Evolutionary conservation across 2,888 invertebrate genomes (phyloP).

Genomic region (Polydrusus pterygomalis): DNA sequence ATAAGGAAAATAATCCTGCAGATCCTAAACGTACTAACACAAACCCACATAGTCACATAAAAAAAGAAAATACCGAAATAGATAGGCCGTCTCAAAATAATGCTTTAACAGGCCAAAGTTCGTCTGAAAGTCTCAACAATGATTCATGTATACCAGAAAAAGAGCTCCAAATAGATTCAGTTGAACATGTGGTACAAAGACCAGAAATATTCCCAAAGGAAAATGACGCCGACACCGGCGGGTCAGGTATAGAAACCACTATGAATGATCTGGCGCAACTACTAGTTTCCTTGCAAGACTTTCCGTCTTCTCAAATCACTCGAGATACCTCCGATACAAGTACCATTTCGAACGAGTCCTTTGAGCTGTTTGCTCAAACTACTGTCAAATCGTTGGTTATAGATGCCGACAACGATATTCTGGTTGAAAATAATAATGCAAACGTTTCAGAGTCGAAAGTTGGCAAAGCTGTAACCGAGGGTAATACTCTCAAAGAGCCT

Average conservation of each 20-base stretch:
- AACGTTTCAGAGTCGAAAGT: not conserved
- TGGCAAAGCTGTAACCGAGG: not conserved
- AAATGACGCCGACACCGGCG: no score
- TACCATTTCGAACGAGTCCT: conserved; percentile 21
- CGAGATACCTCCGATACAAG: not conserved
- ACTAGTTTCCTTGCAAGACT: not conserved
- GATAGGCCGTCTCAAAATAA: no score
- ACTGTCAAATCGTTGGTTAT: not conserved
- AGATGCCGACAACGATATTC: not conserved
- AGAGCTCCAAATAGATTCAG: no score
- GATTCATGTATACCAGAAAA: no score
- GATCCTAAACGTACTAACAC: no score
- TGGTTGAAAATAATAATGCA: not conserved
- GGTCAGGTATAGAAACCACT: conserved; percentile 1
- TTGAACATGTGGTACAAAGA: no score
- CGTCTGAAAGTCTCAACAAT: no score
- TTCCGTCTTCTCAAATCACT: not conserved
- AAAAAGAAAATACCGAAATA: no score
- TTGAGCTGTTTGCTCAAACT: conserved; percentile 26
- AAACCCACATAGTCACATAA: no score
- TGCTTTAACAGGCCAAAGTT: no score
- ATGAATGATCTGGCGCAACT: conserved; percentile 18
- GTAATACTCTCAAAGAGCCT: not conserved
- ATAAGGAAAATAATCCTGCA: no score
- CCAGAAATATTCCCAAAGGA: not conserved